phyloP scores from a whole-genome alignment of 2,113 vertebrate species.

The Addax nasomaculatus region DNA sequence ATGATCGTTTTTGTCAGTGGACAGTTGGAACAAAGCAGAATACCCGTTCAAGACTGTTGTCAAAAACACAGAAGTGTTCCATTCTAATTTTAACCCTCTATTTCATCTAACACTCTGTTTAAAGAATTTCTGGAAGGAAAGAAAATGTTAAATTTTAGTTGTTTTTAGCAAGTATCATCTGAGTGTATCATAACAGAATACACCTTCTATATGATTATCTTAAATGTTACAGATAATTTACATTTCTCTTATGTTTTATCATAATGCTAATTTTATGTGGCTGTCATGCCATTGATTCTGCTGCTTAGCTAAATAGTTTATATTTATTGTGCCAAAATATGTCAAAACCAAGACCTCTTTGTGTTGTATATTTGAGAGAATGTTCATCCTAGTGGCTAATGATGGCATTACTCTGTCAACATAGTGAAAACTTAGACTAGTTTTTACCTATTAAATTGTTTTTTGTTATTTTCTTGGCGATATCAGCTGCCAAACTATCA shows the following conservation, averaged over 20 bases:
- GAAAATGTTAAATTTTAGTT: not conserved
- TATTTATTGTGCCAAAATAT: constrained; percentile 57
- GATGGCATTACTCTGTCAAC: not conserved
- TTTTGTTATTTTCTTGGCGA: not conserved
- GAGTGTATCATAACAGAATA: constrained; percentile 20
- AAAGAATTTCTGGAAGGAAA: constrained; percentile 32
- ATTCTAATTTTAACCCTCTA: not conserved
- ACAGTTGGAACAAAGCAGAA: not conserved
- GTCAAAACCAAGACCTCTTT: constrained; percentile 28
- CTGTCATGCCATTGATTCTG: not conserved
- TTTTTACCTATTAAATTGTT: constrained; percentile 11
- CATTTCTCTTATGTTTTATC: constrained; percentile 21
- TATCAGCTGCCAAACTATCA: not conserved
- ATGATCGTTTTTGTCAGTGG: not conserved
- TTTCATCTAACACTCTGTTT: not conserved
- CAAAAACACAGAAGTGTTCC: constrained; percentile 22
- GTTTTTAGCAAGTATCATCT: not conserved
- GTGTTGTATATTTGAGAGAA: not conserved
- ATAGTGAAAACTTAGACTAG: not conserved
- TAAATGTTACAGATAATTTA: constrained; percentile 28
- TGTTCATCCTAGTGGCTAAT: not conserved
- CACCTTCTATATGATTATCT: constrained; percentile 23
- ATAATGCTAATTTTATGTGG: constrained; percentile 5
- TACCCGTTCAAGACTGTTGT: not conserved
- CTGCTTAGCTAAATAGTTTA: constrained; percentile 32